Conservation (phyloP, 2,888 invertebrate species). For the Apodemia duryi region DNA sequence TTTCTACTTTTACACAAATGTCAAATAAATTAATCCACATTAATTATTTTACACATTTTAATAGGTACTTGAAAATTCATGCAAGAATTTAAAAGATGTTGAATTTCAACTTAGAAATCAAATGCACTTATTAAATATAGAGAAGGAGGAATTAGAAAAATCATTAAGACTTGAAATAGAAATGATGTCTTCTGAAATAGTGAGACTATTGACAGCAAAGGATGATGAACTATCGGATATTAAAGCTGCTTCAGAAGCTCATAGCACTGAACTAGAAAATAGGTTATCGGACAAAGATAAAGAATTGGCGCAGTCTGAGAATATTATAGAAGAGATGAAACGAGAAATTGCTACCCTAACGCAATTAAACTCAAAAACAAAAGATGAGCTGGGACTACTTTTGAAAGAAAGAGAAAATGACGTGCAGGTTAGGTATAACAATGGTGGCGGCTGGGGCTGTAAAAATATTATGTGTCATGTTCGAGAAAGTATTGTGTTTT, state of each 20-base stretch:
- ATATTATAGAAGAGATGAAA: constrained; percentile 41
- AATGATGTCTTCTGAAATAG: constrained; percentile 34
- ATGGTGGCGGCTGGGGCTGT: constrained; percentile 35
- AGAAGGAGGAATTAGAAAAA: constrained; percentile 39
- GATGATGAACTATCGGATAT: not conserved
- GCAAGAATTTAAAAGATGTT: constrained; percentile 40
- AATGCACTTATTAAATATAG: constrained; percentile 32
- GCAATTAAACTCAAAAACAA: constrained; percentile 45
- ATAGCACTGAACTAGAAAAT: constrained; percentile 30
- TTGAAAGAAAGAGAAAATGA: constrained; percentile 49
- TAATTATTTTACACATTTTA: constrained; percentile 33
- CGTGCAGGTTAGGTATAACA: constrained; percentile 56
- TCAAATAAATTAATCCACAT: constrained; percentile 23
- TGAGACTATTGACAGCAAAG: not conserved
- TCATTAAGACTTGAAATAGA: constrained; percentile 43
- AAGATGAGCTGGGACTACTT: constrained; percentile 42
- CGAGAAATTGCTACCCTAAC: constrained; percentile 44
- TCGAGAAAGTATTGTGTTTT: constrained; percentile 3
- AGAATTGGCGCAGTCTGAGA: constrained; percentile 37
- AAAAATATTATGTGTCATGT: constrained; percentile 24
- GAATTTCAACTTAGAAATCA: constrained; percentile 36
- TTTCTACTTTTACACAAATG: not conserved
- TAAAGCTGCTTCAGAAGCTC: not conserved
- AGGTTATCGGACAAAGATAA: constrained; percentile 43
- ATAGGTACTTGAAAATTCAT: constrained; percentile 50